These are phyloP conservation scores for Penelope pileata DNA, from an alignment of 2,113 vertebrate genomes.

Conservation along the genomic window DNA sequence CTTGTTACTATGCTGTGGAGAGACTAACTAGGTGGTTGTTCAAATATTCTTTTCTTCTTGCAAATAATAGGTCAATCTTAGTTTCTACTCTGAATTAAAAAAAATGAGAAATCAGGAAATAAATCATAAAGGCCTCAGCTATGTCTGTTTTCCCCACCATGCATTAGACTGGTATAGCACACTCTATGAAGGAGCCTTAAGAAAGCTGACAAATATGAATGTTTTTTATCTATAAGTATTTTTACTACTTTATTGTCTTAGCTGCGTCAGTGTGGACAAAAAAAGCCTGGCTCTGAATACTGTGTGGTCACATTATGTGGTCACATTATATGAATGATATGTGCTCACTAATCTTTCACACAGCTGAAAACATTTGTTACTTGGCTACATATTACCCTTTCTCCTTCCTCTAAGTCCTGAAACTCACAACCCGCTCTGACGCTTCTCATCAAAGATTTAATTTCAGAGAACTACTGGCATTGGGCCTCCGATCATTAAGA, in stretches of 20 bases:
- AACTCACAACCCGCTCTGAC: not conserved
- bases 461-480: not conserved
- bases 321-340: conserved; percentile 9
- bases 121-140: not conserved
- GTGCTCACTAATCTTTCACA: conserved; percentile 30
- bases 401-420: not conserved
- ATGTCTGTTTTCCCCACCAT: not conserved
- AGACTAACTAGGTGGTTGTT: not conserved
- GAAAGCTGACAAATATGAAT: not conserved
- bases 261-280: not conserved
- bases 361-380: conserved; percentile 23
- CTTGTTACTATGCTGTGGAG: not conserved
- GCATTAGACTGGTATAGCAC: not conserved
- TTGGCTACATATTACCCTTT: conserved; percentile 29
- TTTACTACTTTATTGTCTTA: not conserved
- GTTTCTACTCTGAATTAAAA: not conserved
- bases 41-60: not conserved
- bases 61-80: not conserved
- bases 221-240: not conserved
- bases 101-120: not conserved
- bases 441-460: conserved; percentile 46
- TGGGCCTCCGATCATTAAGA: conserved; percentile 31
- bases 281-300: too few relatives aligned
- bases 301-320: too few relatives aligned
- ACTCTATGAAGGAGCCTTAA: not conserved